A percentile compares a stretch with the other conserved stretches of the same genome.
Evolutionary conservation across 2,888 invertebrate genomes (phyloP).

Genomic region (Eristalis pertinax): DNA sequence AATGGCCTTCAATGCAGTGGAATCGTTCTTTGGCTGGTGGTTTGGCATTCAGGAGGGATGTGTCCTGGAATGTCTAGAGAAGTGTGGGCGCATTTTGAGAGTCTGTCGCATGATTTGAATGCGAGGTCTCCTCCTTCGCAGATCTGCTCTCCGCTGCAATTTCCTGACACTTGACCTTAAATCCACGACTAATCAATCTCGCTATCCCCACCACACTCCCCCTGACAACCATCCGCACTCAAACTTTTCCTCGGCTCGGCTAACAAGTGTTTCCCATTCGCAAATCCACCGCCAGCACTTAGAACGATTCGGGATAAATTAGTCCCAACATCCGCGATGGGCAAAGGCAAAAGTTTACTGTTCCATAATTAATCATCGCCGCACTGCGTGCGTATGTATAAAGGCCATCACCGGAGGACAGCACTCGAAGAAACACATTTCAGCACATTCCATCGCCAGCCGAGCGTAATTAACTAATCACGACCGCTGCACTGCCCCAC

Average conservation of each 20-base stretch:
- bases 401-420: background rate
- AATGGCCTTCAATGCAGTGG: slow-evolving; percentile 40
- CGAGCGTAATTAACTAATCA: slow-evolving; percentile 59
- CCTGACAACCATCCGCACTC: background rate
- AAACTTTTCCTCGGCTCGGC: too few species aligned
- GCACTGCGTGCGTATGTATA: background rate
- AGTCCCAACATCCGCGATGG: slow-evolving; percentile 37
- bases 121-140: too few species aligned
- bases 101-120: too few species aligned
- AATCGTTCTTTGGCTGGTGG: background rate
- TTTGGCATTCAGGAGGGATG: background rate
- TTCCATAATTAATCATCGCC: slow-evolving; percentile 51
- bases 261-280: background rate
- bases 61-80: too few species aligned
- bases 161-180: background rate
- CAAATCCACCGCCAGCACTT: background rate
- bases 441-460: slow-evolving; percentile 27
- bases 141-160: background rate
- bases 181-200: background rate
- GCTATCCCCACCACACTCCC: background rate
- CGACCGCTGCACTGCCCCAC: slow-evolving; percentile 25
- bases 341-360: slow-evolving; percentile 38
- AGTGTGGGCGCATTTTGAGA: too few species aligned
- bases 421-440: slow-evolving; percentile 1
- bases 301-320: slow-evolving; percentile 23